Conservation (phyloP, 1,140 invertebrate genomes). For the Archegozetes longisetosus region DNA sequence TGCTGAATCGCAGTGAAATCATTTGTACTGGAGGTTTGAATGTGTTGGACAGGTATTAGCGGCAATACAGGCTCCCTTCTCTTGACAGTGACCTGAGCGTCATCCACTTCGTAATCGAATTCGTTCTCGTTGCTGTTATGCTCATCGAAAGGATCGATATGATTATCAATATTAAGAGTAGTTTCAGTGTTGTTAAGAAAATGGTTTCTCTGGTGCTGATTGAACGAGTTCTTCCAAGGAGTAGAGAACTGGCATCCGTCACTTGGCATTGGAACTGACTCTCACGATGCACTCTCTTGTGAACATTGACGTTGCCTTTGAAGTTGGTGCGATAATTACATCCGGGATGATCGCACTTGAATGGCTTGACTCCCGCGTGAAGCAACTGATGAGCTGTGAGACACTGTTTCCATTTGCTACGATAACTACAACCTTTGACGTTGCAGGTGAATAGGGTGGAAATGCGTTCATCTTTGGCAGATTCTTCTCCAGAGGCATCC, state of each 20-base stretch:
- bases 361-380: constrained; percentile 12
- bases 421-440: constrained; percentile 3
- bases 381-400: constrained; percentile 7
- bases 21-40: too few relatives aligned
- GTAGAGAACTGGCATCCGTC: not conserved
- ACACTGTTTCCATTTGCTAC: constrained; percentile 6
- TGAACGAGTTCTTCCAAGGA: not conserved
- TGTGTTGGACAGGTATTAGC: too few relatives aligned
- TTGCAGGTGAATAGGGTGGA: not conserved
- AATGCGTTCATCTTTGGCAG: not conserved
- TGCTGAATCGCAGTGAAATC: too few relatives aligned
- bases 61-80: too few relatives aligned
- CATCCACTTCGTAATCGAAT: not conserved
- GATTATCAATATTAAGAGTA: not conserved
- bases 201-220: constrained; percentile 1
- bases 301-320: constrained; percentile 8
- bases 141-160: not conserved
- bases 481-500: not conserved
- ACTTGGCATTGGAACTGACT: not conserved
- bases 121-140: not conserved
- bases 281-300: not conserved
- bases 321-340: constrained; percentile 11
- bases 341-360: constrained; percentile 9
- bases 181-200: not conserved
- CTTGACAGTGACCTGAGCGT: too few relatives aligned